These are phyloP conservation scores for Meriones unguiculatus DNA, from an alignment of 2,113 vertebrate species.

Conservation along the genomic window DNA sequence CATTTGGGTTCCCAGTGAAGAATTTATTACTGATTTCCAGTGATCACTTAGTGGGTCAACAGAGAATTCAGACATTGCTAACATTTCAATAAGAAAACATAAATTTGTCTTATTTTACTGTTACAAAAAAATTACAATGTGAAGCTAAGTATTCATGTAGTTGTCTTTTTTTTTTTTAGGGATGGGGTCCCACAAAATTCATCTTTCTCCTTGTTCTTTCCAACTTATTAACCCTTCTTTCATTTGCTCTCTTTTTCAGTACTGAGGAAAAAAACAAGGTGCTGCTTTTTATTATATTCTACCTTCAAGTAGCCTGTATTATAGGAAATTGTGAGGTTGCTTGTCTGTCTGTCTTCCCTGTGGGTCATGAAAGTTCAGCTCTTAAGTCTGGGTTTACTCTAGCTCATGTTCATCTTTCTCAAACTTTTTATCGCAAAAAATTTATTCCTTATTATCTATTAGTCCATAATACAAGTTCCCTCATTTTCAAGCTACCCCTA, in stretches of 20 bases:
- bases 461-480: not conserved
- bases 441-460: conserved; percentile 19
- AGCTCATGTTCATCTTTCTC: conserved; percentile 11
- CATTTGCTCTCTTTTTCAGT: not conserved
- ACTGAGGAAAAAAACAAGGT: not conserved
- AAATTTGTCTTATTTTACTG: conserved; percentile 33
- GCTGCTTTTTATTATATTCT: not conserved
- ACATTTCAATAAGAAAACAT: conserved; percentile 37
- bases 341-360: not conserved
- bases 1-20: not conserved
- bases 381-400: not conserved
- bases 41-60: not conserved
- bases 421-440: not conserved
- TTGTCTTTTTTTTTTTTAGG: not conserved
- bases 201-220: not conserved
- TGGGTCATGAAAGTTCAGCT: not conserved
- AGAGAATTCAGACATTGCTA: not conserved
- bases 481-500: not conserved
- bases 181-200: not conserved
- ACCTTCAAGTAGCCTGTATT: not conserved
- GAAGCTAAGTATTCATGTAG: not conserved
- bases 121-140: not conserved
- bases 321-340: not conserved
- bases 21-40: not conserved
- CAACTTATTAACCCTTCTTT: not conserved